Base-by-base conservation (phyloP, 1,140 invertebrate genomes). In the Zophobas atratus region DNA sequence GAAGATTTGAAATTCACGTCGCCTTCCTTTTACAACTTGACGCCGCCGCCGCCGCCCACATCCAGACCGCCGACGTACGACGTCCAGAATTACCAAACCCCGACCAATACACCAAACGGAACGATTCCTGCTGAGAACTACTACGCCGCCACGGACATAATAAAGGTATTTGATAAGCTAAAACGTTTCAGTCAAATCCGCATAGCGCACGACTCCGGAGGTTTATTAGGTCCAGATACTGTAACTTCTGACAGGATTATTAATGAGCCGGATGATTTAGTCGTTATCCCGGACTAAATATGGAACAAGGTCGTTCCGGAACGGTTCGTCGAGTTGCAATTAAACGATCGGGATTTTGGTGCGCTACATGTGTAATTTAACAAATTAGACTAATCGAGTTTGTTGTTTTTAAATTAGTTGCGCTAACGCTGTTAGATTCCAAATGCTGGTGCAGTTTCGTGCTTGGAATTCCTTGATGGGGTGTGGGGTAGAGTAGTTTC, bases 91-190 rank as follows among this genome's bases (percentile, higher is more conserved):
- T 85, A 83, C 77, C 81, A 83, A 80, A 81, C 82, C 63, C 76
- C 83, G 57, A 84, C 82, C 72, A 82, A 82, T 63, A 79, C 83
- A 33, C 77, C 84, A 32, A 84, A 84, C 71, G 84, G 84, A 56
- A 79, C 80, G 35, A 80, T 86, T 74, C 78, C 82, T 32, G 73
- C 83, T 33, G 84, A 86, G 79, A 86, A 80, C 87, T 93, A 94
- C 84, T 95, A 95, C 85, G 93, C 93, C 70, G 93, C 93, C 60
- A 93, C 91, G 33, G 92, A 93, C 84, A 90, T 92, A 81, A 88
- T 88, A 76, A 89, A 90, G 88, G 90, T 91, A 85, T 67, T 67
- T 67, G 60, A 67, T 67, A 67, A 67, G 60, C 60, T 43, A 46
- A 60, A 63, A 36, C 39, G 41, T 67, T 67, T 32, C 60, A 36